A percentile compares a stretch with the other conserved stretches of the same genome.
Evolutionary conservation across 2,113 vertebrate species (phyloP).

Genomic region (Ciconia boyciana): DNA sequence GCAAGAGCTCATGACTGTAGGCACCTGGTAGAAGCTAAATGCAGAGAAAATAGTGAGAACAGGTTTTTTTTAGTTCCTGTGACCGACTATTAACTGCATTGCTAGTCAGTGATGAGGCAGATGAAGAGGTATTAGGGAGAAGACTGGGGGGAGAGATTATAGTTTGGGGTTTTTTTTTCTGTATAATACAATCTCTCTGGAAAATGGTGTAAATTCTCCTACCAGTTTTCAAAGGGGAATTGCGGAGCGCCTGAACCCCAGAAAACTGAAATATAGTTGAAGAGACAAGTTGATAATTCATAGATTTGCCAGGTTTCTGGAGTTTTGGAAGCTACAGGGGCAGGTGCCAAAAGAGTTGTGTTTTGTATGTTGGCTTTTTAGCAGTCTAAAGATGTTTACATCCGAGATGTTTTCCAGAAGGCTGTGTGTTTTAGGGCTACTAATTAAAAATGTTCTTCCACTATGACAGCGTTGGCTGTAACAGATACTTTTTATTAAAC

Average conservation of each 20-base stretch:
- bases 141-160: not conserved
- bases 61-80: not conserved
- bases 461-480: slow-evolving; percentile 16
- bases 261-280: not conserved
- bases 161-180: not conserved
- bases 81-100: not conserved
- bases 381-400: not conserved
- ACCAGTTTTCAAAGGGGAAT: not conserved
- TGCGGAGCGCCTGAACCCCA: not conserved
- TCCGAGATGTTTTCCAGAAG: slow-evolving; percentile 14
- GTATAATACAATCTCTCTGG: not conserved
- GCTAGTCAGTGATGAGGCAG: not conserved
- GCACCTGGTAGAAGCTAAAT: not conserved
- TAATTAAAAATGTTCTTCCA: slow-evolving; percentile 48
- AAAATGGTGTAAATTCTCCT: not conserved
- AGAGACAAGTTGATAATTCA: not conserved
- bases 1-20: not conserved
- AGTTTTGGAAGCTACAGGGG: not conserved
- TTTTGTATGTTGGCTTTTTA: not conserved
- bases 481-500: not conserved
- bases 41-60: not conserved
- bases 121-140: not conserved
- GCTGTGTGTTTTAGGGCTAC: slow-evolving; percentile 5
- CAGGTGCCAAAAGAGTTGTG: not conserved
- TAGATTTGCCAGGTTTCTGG: not conserved